These are phyloP conservation scores for Osedax fenrisi DNA, from an alignment of 2,888 invertebrate species.

Conservation along the genomic window DNA sequence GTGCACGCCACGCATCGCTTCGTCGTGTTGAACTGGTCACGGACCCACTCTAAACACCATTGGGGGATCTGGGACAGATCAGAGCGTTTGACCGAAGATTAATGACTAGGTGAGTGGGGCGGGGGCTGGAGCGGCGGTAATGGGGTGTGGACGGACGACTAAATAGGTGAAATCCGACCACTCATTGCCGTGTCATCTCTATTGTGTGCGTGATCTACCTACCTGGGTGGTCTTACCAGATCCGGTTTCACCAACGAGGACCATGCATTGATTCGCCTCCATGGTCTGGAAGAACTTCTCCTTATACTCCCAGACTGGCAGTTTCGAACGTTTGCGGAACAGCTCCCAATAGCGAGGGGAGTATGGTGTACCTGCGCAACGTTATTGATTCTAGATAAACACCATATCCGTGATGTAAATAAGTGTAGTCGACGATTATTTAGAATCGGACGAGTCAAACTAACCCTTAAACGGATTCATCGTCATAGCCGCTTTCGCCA, in stretches of 20 bases:
- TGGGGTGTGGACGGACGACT: no score
- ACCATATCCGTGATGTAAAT: not conserved
- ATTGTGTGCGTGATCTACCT: no score
- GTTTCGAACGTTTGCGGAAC: slow-evolving; percentile 70
- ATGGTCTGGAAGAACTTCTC: slow-evolving; percentile 85
- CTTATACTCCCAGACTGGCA: slow-evolving; percentile 96
- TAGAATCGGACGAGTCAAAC: not conserved
- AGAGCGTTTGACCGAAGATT: no score
- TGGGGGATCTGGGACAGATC: slow-evolving; percentile 74
- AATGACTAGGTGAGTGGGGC: no score
- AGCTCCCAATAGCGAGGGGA: slow-evolving; percentile 74
- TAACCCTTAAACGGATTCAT: not conserved
- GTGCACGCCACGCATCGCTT: slow-evolving; percentile 83
- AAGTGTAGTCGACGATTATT: not conserved
- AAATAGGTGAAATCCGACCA: no score
- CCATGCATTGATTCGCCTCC: slow-evolving; percentile 82
- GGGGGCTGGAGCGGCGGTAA: no score
- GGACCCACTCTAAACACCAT: slow-evolving; percentile 58
- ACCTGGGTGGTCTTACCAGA: slow-evolving; percentile 94
- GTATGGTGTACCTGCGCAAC: slow-evolving; percentile 61
- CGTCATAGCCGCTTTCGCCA: not conserved
- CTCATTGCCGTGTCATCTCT: no score
- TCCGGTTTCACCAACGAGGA: slow-evolving; percentile 93
- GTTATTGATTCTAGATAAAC: not conserved
- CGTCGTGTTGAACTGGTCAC: slow-evolving; percentile 38